phyloP scores from a whole-genome alignment of 2,888 invertebrate species.

The Seira sanloemensis region DNA sequence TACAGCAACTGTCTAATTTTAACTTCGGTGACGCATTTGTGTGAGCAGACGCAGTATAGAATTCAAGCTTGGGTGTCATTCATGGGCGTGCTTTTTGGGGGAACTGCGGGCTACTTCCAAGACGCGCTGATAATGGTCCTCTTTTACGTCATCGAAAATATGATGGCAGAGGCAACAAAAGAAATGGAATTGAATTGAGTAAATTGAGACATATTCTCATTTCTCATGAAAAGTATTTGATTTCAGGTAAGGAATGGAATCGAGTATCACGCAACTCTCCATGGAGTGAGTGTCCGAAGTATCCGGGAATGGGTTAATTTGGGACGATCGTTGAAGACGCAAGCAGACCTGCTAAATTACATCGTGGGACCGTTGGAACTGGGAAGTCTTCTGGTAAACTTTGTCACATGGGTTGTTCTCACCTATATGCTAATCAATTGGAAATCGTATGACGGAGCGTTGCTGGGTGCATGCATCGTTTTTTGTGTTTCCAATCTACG shows the following conservation, averaged over 20 bases:
- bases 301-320: slow-evolving; percentile 18
- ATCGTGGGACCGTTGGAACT: slow-evolving; percentile 32
- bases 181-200: background rate
- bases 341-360: background rate
- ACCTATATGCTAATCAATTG: slow-evolving; percentile 19
- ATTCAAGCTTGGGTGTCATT: background rate
- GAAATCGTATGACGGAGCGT: background rate
- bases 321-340: slow-evolving; percentile 21
- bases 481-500: slow-evolving; percentile 18
- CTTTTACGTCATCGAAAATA: slow-evolving; percentile 30
- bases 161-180: slow-evolving; percentile 29
- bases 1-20: slow-evolving; percentile 23
- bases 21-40: background rate
- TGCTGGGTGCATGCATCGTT: background rate
- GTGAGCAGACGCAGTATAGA: background rate
- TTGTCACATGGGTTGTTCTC: slow-evolving; percentile 26
- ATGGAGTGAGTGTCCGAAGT: background rate
- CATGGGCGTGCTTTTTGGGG: slow-evolving; percentile 7
- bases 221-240: background rate
- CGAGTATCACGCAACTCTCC: background rate
- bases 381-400: background rate
- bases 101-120: background rate
- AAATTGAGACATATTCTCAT: background rate
- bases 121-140: slow-evolving; percentile 21
- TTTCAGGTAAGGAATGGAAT: slow-evolving; percentile 19